Evolutionary conservation across 2,797 vertebrate genomes (phyloP).

Genomic region (Hemitrygon akajei): DNA sequence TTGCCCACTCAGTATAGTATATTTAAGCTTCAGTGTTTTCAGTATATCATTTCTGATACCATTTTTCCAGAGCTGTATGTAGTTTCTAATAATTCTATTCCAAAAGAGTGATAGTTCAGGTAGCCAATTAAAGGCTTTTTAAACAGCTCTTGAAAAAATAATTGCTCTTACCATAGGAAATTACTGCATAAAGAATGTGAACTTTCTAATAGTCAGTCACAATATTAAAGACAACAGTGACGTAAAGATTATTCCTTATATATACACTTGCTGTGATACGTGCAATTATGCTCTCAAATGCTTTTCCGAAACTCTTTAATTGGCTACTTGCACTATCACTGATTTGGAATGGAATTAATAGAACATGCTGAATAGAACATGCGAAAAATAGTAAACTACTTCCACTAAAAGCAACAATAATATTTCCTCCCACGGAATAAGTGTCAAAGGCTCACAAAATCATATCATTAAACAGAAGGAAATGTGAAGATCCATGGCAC

Average conservation of each 20-base stretch:
- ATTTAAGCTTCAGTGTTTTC: neutral
- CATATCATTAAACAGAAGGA: neutral
- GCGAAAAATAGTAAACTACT: neutral
- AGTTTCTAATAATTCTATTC: neutral
- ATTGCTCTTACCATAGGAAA: neutral
- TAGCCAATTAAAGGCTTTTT: neutral
- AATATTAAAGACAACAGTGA: conserved; percentile 1
- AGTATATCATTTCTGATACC: neutral
- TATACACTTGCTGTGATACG: neutral
- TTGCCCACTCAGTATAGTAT: neutral
- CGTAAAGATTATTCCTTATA: neutral
- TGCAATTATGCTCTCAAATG: neutral
- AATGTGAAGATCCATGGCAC: too few relatives aligned
- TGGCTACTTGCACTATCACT: neutral
- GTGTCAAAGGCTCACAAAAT: neutral
- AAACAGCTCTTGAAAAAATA: neutral
- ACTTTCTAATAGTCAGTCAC: neutral
- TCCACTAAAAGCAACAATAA: neutral
- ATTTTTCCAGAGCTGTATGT: neutral
- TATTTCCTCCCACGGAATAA: neutral
- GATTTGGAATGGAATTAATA: neutral
- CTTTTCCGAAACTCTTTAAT: neutral
- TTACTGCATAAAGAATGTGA: neutral
- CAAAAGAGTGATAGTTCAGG: neutral
- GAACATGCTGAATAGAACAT: neutral